phyloP scores from a whole-genome alignment of 2,113 vertebrate species.

The Ornithorhynchus anatinus region DNA sequence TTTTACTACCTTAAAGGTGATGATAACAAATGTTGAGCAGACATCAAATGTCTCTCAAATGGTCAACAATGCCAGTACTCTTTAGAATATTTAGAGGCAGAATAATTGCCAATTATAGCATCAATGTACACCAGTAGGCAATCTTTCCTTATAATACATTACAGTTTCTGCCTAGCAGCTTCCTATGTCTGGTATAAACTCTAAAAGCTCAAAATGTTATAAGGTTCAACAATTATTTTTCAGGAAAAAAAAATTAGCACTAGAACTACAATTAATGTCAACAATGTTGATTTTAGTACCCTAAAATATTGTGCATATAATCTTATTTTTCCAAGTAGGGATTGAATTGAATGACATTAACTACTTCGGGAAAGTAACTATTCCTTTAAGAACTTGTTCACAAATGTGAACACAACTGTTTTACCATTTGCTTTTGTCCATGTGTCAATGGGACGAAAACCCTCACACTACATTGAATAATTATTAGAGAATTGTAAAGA shows the following conservation, averaged over 20 bases:
- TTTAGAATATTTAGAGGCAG: background rate
- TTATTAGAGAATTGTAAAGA: background rate
- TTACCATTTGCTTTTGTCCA: too few species aligned
- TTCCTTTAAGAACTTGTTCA: too few species aligned
- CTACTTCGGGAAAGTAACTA: background rate
- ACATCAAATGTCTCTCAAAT: background rate
- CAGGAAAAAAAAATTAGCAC: background rate
- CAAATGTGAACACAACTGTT: too few species aligned
- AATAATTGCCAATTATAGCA: background rate
- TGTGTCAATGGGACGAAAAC: too few species aligned
- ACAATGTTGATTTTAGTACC: background rate
- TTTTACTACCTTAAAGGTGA: conserved; percentile 17
- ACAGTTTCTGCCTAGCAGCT: background rate
- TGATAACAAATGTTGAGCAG: background rate
- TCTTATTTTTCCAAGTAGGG: background rate
- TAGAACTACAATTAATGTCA: background rate
- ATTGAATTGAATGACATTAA: background rate
- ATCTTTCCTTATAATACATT: background rate
- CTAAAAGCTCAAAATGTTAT: background rate
- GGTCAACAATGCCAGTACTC: background rate
- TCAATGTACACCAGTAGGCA: background rate
- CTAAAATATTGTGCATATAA: background rate
- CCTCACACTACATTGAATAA: background rate
- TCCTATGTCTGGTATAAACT: background rate
- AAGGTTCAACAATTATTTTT: background rate